Evolutionary conservation across 1,140 invertebrate genomes (phyloP).

Genomic region (Euborellia annulipes): DNA sequence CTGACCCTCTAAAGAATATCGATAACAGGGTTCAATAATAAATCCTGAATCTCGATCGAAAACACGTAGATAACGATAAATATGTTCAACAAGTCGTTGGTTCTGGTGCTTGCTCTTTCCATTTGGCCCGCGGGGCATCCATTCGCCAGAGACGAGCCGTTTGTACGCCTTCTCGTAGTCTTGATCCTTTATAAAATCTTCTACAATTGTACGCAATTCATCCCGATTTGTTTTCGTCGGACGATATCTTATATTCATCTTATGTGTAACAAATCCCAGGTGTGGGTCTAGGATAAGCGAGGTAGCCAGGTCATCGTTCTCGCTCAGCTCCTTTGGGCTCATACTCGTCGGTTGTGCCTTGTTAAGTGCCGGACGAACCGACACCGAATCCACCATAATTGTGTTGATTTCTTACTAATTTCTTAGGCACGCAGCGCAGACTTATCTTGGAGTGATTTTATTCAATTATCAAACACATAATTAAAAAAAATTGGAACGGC

Average conservation of each 20-base stretch:
- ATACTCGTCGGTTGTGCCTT: conserved; percentile 60
- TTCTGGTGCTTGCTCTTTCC: conserved; percentile 69
- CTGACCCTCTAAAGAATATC: conserved; percentile 88
- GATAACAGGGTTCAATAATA: conserved; percentile 80
- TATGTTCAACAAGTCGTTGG: conserved; percentile 76
- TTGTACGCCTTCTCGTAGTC: conserved; percentile 82
- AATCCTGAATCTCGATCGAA: conserved; percentile 91
- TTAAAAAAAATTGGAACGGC: too few species aligned
- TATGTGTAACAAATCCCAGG: conserved; percentile 88
- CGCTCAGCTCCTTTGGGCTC: conserved; percentile 87
- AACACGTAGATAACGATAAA: conserved; percentile 82
- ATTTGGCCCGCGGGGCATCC: conserved; percentile 56
- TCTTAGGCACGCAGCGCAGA: too few species aligned
- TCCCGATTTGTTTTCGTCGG: conserved; percentile 58
- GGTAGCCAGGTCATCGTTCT: conserved; percentile 93
- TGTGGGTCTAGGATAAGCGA: conserved; percentile 86
- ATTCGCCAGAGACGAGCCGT: conserved; percentile 64
- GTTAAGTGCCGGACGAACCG: conserved; percentile 34
- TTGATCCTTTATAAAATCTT: conserved; percentile 73
- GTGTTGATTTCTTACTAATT: conserved; percentile 15
- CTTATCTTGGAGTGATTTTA: too few species aligned
- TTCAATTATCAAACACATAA: too few species aligned
- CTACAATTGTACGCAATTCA: conserved; percentile 70
- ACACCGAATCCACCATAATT: conserved; percentile 39
- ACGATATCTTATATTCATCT: conserved; percentile 84